These are phyloP conservation scores for Castor canadensis DNA, from an alignment of 2,113 vertebrate genomes.

Conservation along the genomic window DNA sequence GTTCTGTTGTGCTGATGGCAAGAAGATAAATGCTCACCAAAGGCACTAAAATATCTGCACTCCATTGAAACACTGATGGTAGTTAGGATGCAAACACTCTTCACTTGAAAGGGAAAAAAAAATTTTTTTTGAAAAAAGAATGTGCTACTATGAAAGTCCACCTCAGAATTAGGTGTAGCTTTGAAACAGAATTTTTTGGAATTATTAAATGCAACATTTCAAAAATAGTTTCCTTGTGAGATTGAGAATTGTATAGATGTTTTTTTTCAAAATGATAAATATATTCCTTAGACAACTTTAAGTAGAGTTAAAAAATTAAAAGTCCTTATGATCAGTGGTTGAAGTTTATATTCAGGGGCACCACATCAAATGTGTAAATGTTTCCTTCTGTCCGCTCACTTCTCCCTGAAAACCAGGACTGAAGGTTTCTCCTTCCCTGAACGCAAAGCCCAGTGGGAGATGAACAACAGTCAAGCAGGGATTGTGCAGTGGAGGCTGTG, in stretches of 20 bases:
- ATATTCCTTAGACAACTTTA: conserved; percentile 19
- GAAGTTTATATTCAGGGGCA: not conserved
- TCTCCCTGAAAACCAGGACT: not conserved
- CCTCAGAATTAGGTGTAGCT: conserved; percentile 22
- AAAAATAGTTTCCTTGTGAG: not conserved
- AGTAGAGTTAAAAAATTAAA: conserved; percentile 11
- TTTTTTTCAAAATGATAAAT: not conserved
- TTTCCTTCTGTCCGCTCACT: not conserved
- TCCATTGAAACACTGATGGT: conserved; percentile 26
- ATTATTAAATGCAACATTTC: not conserved
- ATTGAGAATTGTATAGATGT: not conserved
- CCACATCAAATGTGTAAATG: not conserved
- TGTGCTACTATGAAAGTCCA: not conserved
- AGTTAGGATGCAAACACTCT: conserved; percentile 37
- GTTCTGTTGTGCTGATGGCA: conserved; percentile 56
- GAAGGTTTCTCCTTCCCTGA: not conserved
- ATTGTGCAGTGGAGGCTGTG: not conserved
- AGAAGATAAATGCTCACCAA: conserved; percentile 57
- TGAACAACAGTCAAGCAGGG: not conserved
- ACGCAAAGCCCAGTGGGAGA: not conserved
- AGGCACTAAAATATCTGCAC: conserved; percentile 59
- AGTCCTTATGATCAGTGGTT: not conserved
- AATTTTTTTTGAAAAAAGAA: not conserved
- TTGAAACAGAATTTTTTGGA: conserved; percentile 41
- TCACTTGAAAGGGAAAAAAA: not conserved